phyloP scores from a whole-genome alignment of 2,888 invertebrate species.

The Dryadula phaetusa region DNA sequence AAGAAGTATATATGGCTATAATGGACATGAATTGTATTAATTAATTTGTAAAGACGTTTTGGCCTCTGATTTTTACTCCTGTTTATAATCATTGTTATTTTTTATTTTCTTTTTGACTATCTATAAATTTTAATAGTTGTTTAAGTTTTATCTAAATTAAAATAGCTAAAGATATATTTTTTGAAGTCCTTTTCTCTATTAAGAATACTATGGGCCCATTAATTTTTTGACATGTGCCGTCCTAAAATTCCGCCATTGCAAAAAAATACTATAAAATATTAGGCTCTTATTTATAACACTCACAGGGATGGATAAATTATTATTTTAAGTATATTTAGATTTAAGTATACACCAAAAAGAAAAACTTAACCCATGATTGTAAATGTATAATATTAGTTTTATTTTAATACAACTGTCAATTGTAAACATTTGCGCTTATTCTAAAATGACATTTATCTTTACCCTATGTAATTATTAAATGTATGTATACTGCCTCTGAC shows the following conservation, averaged over 20 bases:
- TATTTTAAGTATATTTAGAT: constrained; percentile 13
- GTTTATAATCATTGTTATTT: not conserved
- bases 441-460: constrained; percentile 9
- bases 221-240: constrained; percentile 24
- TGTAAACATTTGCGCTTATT: constrained; percentile 11
- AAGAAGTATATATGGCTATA: not conserved
- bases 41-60: not conserved
- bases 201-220: constrained; percentile 9
- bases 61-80: not conserved
- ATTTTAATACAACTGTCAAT: constrained; percentile 20
- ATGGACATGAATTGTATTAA: not conserved
- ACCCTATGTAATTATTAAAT: constrained; percentile 11
- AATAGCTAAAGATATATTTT: constrained; percentile 19
- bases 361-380: not conserved
- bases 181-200: constrained; percentile 7
- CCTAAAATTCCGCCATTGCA: constrained; percentile 19
- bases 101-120: not conserved
- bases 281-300: not conserved
- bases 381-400: not conserved
- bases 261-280: constrained; percentile 3
- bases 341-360: constrained; percentile 12
- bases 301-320: constrained; percentile 8
- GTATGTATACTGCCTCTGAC: not conserved
- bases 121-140: constrained; percentile 18
- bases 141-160: constrained; percentile 16